Evolutionary conservation across 2,113 vertebrate species (phyloP).

Genomic region (Girardinichthys multiradiatus): DNA sequence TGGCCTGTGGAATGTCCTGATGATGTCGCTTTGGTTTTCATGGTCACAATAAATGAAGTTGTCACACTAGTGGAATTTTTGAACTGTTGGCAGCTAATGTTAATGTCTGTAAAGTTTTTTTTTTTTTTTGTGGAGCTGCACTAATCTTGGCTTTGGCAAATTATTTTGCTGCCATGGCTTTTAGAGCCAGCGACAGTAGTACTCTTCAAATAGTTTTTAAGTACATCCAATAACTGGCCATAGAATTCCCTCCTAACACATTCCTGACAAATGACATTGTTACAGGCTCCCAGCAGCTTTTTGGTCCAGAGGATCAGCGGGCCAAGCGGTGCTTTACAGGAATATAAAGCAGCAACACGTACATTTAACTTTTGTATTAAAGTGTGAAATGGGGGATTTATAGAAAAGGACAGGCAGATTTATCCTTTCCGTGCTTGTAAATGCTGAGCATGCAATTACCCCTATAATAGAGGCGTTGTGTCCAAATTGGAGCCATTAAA

Average conservation of each 20-base stretch:
- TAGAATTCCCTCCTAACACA: slow-evolving; percentile 51
- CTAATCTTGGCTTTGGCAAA: slow-evolving; percentile 33
- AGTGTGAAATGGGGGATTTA: slow-evolving; percentile 80
- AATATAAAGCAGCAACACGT: slow-evolving; percentile 74
- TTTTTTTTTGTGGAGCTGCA: slow-evolving; percentile 18
- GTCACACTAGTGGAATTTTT: slow-evolving; percentile 12
- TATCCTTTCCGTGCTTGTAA: slow-evolving; percentile 85
- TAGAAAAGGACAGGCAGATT: slow-evolving; percentile 83
- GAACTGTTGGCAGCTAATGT: slow-evolving; percentile 4
- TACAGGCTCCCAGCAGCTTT: slow-evolving; percentile 58
- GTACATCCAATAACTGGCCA: slow-evolving; percentile 49
- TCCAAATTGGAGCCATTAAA: slow-evolving; percentile 87
- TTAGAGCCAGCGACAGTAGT: slow-evolving; percentile 28
- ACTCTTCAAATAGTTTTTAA: slow-evolving; percentile 47
- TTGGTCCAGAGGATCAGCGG: slow-evolving; percentile 52
- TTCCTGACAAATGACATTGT: slow-evolving; percentile 69
- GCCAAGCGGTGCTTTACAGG: slow-evolving; percentile 64
- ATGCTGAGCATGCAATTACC: slow-evolving; percentile 87
- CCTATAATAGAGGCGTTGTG: slow-evolving; percentile 85
- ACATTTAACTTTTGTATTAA: slow-evolving; percentile 81
- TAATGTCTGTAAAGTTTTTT: background rate
- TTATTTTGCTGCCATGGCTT: slow-evolving; percentile 18
- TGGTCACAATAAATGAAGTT: slow-evolving; percentile 8
- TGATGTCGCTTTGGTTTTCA: background rate
- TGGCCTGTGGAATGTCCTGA: background rate